Evolutionary conservation across 2,888 invertebrate genomes (phyloP), one percentile per base, ranked within the genome.

Genomic region (Spisula solida): DNA sequence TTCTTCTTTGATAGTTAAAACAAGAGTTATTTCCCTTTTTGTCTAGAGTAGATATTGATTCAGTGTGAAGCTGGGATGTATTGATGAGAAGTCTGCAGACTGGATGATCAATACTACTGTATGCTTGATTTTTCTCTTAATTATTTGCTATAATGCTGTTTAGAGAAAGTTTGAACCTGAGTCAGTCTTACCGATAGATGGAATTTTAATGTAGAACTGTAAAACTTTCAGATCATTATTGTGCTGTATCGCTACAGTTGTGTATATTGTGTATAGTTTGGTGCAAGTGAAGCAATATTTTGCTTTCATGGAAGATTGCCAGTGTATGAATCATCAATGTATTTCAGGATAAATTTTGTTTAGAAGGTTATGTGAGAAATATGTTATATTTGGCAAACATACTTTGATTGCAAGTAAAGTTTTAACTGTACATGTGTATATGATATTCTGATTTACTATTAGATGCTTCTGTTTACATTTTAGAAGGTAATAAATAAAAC

Each of bases 271-370:
- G 31, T 25, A 12, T 75, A 75, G 75, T 16, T 31, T 34, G 75
- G 20, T 75, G 75, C 75, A 75, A 75, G 75, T 75, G 75, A 75
- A 75, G 75, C 31, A 16, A 75, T 16, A 34, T 75, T 75, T 18
- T 75, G 75, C 75, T 75, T 66, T 75, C 18, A 75, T 75, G 75
- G 75, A 75, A 75, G 29, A 31, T 75, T 75, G 75, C 75, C 75
- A 75, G 75, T 34, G 75, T 75, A 18, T 75, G 75, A 75, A 75
- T 75, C 75, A 75, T 75, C 75, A 75, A 75, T 75, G 31, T 75
- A 75, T 75, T 75, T 75, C 75, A 31, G 75, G 75, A 75, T 75
- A 75, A 75, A 75, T 75, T 75, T 75, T 75, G 75, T 75, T 75
- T 34, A 18, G 75, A 75, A 75, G 75, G 75, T 75, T 75, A 75